These are phyloP conservation scores for Oryzias sinensis DNA, from an alignment of 2,797 vertebrate species.

Conservation along the genomic window DNA sequence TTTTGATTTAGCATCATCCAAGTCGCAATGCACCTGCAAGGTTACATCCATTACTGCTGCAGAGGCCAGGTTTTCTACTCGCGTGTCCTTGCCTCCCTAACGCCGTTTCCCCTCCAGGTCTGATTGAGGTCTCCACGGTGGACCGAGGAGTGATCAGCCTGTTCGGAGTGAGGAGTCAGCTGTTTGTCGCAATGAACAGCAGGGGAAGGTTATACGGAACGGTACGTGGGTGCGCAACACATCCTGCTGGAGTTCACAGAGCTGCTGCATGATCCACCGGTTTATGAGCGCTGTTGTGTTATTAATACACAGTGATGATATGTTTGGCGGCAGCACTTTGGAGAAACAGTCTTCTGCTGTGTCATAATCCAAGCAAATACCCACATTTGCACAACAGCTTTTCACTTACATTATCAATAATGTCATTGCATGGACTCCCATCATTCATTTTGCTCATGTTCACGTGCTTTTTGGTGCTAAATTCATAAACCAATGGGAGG, in stretches of 20 bases:
- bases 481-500: neutral
- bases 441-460: too few relatives aligned
- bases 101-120: slow-evolving; percentile 78
- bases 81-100: slow-evolving; percentile 18
- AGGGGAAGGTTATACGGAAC: slow-evolving; percentile 90
- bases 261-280: slow-evolving; percentile 48
- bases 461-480: neutral
- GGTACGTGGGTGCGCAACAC: slow-evolving; percentile 70
- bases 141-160: slow-evolving; percentile 93
- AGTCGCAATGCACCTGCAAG: slow-evolving; percentile 77
- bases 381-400: neutral
- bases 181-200: slow-evolving; percentile 94
- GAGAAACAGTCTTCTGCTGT: slow-evolving; percentile 17
- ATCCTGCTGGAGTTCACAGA: slow-evolving; percentile 49
- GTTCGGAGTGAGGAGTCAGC: slow-evolving; percentile 87
- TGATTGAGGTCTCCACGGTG: slow-evolving; percentile 95
- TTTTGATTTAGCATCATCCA: slow-evolving; percentile 62
- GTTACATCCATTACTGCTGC: slow-evolving; percentile 76
- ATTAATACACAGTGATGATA: slow-evolving; percentile 58
- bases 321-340: slow-evolving; percentile 22
- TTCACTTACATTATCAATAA: neutral
- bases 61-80: slow-evolving; percentile 58
- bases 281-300: slow-evolving; percentile 62
- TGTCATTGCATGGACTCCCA: too few relatives aligned
- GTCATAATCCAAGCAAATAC: slow-evolving; percentile 16